Conservation (phyloP, 2,113 vertebrate species). For the Megaleporinus macrocephalus region DNA sequence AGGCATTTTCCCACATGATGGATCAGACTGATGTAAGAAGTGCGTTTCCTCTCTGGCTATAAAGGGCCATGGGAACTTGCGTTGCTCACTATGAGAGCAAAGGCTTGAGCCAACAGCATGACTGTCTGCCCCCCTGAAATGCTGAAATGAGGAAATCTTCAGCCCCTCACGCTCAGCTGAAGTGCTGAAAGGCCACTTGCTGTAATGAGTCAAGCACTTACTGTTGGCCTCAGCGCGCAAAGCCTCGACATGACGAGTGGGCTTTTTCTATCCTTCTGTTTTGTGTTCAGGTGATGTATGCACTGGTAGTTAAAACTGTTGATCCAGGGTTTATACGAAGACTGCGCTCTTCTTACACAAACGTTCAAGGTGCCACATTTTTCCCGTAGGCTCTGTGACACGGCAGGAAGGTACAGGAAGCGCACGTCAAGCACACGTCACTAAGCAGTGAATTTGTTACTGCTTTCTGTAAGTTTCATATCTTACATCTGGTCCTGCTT, state of each 20-base stretch:
- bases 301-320: background rate
- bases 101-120: conserved; percentile 31
- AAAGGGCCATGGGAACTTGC: conserved; percentile 57
- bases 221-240: conserved; percentile 11
- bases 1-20: conserved; percentile 61
- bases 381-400: conserved; percentile 28
- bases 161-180: background rate
- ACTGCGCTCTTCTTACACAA: background rate
- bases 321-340: background rate
- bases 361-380: conserved; percentile 4
- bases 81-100: conserved; percentile 38
- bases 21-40: conserved; percentile 47
- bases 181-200: conserved; percentile 35
- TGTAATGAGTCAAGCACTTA: conserved; percentile 35
- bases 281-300: background rate
- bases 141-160: conserved; percentile 41
- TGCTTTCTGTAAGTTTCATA: conserved; percentile 26
- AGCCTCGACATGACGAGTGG: background rate
- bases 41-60: conserved; percentile 40
- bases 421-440: conserved; percentile 31
- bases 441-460: conserved; percentile 48
- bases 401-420: conserved; percentile 32
- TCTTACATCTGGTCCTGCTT: conserved; percentile 51
- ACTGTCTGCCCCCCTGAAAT: conserved; percentile 13
- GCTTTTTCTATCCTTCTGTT: background rate